phyloP scores from a whole-genome alignment of 2,113 vertebrate genomes.

The Bubo bubo region DNA sequence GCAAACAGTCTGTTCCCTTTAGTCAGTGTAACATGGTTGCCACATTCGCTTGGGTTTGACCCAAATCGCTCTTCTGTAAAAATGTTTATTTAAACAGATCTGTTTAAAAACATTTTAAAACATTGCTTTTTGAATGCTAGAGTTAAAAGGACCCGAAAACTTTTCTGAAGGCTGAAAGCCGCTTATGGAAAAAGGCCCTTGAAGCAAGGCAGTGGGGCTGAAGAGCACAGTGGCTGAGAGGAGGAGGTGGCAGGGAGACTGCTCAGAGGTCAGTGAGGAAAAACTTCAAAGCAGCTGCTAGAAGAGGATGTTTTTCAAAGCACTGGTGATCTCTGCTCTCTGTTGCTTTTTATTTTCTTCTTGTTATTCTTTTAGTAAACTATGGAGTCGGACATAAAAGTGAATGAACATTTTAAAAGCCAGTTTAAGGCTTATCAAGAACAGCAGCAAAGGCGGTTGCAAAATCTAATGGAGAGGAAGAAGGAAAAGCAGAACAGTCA shows the following conservation, averaged over 20 bases:
- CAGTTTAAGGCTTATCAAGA: conserved; percentile 88
- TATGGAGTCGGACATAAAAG: conserved; percentile 71
- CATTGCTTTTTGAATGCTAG: neutral
- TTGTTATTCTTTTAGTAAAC: neutral
- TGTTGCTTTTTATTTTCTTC: neutral
- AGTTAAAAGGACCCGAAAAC: fast-evolving
- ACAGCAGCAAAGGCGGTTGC: conserved; percentile 81
- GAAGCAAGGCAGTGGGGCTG: neutral
- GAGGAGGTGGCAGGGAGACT: neutral
- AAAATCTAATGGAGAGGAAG: conserved; percentile 73
- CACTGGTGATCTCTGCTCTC: neutral
- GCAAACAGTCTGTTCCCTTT: neutral
- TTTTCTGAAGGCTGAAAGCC: neutral
- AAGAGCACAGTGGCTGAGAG: neutral
- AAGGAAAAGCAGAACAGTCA: conserved; percentile 62
- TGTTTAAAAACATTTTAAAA: neutral
- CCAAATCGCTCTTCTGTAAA: neutral
- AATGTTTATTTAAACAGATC: neutral
- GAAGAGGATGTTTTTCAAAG: neutral
- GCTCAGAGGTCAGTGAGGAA: neutral
- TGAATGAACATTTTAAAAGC: conserved; percentile 74
- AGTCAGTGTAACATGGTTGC: neutral
- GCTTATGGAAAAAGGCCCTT: neutral
- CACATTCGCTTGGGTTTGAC: neutral
- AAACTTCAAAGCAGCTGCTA: neutral